Base-by-base conservation (phyloP, 2,113 vertebrate species). In the Callopanchax toddi region DNA sequence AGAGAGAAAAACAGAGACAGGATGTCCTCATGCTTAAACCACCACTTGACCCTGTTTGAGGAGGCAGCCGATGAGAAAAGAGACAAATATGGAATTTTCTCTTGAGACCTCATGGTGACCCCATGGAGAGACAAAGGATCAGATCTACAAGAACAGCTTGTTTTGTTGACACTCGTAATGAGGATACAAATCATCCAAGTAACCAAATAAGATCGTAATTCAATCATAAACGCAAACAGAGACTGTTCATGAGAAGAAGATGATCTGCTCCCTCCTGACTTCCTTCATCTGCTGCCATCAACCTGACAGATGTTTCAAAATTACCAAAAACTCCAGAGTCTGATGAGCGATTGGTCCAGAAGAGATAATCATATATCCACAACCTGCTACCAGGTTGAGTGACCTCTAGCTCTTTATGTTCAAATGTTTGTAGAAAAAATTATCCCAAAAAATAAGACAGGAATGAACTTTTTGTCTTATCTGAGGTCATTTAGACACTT, bases 81-180 rank as follows among this genome's bases (percentile, higher is more conserved):
- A 29, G 76, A 83, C 82, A 84, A 83, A 87, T 86, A 84, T 74
- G 81, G 84, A 72, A 62, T 76, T 84, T 71, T 82, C 63, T 76
- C 18, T 10, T 37, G 59, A n/a, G 42, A 42, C 49, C 51, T 26
- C 51, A 66, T 53, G 60, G 71, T 67, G 75, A 78, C 46, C 20
- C 61, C 67, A 61, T 12, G 1, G 26, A 46, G 39, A 53, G 66
- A 78, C 36, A 49, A 83, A 59, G 58, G 40, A 74, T 79, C 74
- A n/a, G n/a, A n/a, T n/a, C n/a, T 57, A 36, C 26, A 46, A 54
- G 63, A n/a, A n/a, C n/a, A n/a, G n/a, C 60, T 78, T 61, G 75
- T 78, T 79, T 83, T 80, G 76, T 81, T 86, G 77, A 74, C 43
- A 29, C 56, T 71, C 76, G 66, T 60, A 61, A 57, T 5, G 53